phyloP scores from a whole-genome alignment of 2,113 vertebrate genomes.

The Podocnemis expansa region DNA sequence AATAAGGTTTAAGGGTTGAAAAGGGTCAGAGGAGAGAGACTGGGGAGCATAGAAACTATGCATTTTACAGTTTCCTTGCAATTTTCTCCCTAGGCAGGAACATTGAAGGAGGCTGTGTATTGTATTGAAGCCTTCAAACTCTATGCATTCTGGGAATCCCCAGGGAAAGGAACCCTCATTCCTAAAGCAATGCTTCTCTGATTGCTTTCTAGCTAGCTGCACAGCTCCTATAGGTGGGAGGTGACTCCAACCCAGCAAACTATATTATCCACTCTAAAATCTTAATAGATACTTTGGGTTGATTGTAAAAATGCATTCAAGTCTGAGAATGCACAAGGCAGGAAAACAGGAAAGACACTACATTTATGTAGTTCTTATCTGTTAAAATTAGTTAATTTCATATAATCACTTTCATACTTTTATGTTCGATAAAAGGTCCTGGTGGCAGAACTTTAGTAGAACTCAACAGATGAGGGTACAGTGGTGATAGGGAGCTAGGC shows the following conservation, averaged over 20 bases:
- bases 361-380: background rate
- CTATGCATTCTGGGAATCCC: background rate
- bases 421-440: background rate
- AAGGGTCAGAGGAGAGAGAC: background rate
- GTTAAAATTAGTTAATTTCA: background rate
- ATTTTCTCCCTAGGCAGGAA: background rate
- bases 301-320: background rate
- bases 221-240: background rate
- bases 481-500: background rate
- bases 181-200: background rate
- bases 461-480: background rate
- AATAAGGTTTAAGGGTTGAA: background rate
- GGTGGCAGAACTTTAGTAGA: background rate
- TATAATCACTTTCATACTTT: background rate
- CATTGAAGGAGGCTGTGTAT: background rate
- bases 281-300: background rate
- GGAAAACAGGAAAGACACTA: background rate
- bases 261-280: background rate
- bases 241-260: background rate
- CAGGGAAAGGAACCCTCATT: background rate
- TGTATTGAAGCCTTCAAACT: background rate
- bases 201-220: background rate
- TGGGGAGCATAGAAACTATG: background rate
- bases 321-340: background rate
- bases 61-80: background rate